Evolutionary conservation across 2,113 vertebrate genomes (phyloP).

Genomic region (Pipra filicauda): DNA sequence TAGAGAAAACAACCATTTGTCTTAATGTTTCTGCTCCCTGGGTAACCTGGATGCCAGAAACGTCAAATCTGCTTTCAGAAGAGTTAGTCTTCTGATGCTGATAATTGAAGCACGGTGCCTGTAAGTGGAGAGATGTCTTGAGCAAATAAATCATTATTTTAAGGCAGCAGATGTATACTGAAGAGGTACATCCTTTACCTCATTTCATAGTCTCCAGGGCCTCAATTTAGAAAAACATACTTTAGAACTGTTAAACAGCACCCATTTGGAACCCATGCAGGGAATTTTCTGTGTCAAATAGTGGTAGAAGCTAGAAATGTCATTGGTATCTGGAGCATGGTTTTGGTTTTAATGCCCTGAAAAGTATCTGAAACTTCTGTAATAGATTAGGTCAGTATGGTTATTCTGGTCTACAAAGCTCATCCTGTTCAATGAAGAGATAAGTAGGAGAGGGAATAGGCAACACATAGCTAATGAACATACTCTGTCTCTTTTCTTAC

Average conservation of each 20-base stretch:
- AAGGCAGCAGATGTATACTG: neutral
- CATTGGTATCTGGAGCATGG: neutral
- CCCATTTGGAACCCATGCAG: neutral
- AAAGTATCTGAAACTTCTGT: neutral
- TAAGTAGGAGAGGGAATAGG: neutral
- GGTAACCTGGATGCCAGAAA: neutral
- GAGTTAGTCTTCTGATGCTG: neutral
- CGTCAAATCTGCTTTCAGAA: neutral
- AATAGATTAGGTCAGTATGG: neutral
- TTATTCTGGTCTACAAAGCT: neutral
- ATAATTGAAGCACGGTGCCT: neutral
- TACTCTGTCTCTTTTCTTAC: neutral
- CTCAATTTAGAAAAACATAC: neutral
- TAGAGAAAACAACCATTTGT: neutral
- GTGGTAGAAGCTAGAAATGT: neutral
- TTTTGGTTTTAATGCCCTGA: neutral
- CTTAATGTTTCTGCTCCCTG: neutral
- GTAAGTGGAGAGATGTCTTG: neutral
- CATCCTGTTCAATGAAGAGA: neutral
- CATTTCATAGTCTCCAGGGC: neutral
- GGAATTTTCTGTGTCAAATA: neutral
- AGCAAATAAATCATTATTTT: neutral
- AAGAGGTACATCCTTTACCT: neutral
- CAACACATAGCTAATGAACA: neutral
- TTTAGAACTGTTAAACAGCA: neutral